These are phyloP conservation scores for Proales similis DNA, from an alignment of 1,140 invertebrate genomes.

Conservation along the genomic window DNA sequence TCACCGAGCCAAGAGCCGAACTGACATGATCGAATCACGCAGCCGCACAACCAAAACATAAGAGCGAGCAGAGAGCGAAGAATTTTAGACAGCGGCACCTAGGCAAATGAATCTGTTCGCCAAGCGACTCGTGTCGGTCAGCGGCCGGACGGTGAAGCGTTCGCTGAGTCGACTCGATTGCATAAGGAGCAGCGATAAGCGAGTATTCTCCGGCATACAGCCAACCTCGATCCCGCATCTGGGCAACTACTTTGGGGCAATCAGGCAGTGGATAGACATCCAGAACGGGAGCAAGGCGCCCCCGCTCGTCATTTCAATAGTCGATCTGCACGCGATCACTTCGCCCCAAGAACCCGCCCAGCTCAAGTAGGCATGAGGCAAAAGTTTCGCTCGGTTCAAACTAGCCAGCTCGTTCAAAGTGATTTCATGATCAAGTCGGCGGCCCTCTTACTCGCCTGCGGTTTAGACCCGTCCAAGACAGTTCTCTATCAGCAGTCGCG, in stretches of 20 bases:
- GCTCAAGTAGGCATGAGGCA: too few species aligned
- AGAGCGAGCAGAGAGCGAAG: too few species aligned
- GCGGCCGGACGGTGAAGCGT: too few species aligned
- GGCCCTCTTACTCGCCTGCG: conserved; percentile 80
- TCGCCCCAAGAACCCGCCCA: conserved; percentile 65
- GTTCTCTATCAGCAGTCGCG: conserved; percentile 82
- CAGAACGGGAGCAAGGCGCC: conserved; percentile 59
- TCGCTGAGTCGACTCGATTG: too few species aligned
- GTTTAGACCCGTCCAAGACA: conserved; percentile 72
- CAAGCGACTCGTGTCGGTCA: too few species aligned
- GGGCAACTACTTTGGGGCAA: conserved; percentile 91
- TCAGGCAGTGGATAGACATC: conserved; percentile 73
- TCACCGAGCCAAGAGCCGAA: too few species aligned
- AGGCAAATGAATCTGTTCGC: too few species aligned
- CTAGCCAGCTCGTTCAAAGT: not conserved
- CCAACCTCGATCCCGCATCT: conserved; percentile 86
- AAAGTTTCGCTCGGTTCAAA: too few species aligned
- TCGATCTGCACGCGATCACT: conserved; percentile 90
- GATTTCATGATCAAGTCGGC: conserved; percentile 47
- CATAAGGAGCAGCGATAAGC: too few species aligned
- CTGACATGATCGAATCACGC: too few species aligned
- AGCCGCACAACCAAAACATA: too few species aligned
- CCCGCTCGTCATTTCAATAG: conserved; percentile 63
- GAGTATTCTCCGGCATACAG: conserved; percentile 83
- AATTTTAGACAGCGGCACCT: too few species aligned